A percentile compares a stretch with the other conserved stretches of the same genome.
These are phyloP conservation scores for Epinephelus awoara DNA, from an alignment of 2,797 vertebrate species.

Conservation along the genomic window DNA sequence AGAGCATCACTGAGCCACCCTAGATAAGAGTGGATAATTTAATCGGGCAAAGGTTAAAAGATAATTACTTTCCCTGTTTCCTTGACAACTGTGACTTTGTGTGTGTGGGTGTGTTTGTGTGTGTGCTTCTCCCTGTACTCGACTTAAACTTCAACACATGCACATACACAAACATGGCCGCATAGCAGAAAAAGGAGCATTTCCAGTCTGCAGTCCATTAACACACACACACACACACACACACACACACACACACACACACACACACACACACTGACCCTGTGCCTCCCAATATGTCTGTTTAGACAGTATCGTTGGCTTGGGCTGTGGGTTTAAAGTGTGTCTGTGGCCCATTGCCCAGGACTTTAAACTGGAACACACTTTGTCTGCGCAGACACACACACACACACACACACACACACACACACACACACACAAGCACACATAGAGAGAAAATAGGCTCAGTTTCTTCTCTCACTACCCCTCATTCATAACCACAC, in stretches of 20 bases:
- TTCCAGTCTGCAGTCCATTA: not conserved
- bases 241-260: conserved; percentile 1
- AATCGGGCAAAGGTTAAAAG: conserved; percentile 1
- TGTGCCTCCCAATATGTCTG: conserved; percentile 46
- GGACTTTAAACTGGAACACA: conserved; percentile 57
- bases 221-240: not conserved
- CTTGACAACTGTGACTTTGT: conserved; percentile 8
- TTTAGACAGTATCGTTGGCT: conserved; percentile 62
- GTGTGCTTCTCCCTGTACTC: not conserved
- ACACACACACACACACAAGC: conserved; percentile 15
- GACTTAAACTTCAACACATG: not conserved
- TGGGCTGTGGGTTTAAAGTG: conserved; percentile 63
- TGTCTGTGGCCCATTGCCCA: conserved; percentile 71
- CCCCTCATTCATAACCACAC: conserved; percentile 49
- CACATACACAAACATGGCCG: not conserved
- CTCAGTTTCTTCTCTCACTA: conserved; percentile 32
- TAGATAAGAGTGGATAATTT: not conserved
- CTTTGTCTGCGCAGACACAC: conserved; percentile 17
- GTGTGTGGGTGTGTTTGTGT: conserved; percentile 10
- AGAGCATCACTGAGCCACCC: not conserved
- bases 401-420: conserved; percentile 13
- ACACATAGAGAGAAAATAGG: conserved; percentile 24
- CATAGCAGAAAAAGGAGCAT: not conserved
- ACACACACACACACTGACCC: conserved; percentile 8
- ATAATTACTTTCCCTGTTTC: conserved; percentile 5